phyloP scores from a whole-genome alignment of 2,888 invertebrate species.

The Ormyrus rosae region DNA sequence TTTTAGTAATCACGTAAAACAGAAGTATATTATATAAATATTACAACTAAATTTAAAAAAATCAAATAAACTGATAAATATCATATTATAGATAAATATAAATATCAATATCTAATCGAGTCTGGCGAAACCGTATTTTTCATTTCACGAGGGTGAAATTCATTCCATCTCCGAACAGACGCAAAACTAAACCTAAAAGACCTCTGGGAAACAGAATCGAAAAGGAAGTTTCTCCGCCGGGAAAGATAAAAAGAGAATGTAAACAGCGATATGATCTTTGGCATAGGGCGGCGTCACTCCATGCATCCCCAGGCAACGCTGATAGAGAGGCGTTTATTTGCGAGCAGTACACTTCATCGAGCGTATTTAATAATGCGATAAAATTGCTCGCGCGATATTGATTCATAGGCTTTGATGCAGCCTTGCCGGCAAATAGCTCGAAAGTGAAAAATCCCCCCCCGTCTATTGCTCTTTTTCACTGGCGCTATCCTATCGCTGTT shows the following conservation, averaged over 20 bases:
- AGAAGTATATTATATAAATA: background rate
- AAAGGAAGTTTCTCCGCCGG: too few species aligned
- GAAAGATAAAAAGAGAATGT: too few species aligned
- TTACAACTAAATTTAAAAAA: background rate
- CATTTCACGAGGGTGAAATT: too few species aligned
- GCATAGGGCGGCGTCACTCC: too few species aligned
- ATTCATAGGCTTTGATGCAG: background rate
- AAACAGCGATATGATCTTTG: too few species aligned
- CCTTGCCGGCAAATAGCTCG: background rate
- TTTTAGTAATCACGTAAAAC: background rate
- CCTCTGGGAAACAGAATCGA: too few species aligned
- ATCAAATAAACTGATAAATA: background rate
- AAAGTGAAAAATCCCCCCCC: constrained; percentile 38
- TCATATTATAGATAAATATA: too few species aligned
- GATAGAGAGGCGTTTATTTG: constrained; percentile 47
- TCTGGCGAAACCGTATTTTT: too few species aligned
- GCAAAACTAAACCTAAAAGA: too few species aligned
- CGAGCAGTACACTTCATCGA: constrained; percentile 15
- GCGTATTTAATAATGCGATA: constrained; percentile 39
- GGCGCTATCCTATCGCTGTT: too few species aligned
- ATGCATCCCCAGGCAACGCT: constrained; percentile 42
- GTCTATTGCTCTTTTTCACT: background rate
- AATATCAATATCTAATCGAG: too few species aligned
- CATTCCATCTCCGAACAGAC: too few species aligned
- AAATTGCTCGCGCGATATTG: constrained; percentile 3